Conservation (phyloP, 2,888 invertebrate species). For the Pristionchus arcanus region DNA sequence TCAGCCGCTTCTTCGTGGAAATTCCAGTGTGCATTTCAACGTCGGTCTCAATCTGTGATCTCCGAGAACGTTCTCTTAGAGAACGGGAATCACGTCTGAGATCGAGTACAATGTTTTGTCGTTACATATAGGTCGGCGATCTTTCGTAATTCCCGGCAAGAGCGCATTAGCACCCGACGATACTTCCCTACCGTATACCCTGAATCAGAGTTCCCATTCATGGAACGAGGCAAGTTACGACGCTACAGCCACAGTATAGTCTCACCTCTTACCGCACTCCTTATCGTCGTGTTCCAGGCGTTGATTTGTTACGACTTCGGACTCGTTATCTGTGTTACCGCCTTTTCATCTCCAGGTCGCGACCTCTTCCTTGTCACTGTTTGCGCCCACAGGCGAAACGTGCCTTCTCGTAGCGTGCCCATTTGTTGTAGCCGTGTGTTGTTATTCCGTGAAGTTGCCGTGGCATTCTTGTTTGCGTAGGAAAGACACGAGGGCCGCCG, state of each 20-base stretch:
- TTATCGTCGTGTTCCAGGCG: neutral
- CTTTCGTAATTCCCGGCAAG: neutral
- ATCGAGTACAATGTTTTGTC: neutral
- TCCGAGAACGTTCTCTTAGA: neutral
- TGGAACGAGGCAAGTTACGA: neutral
- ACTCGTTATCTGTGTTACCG: neutral
- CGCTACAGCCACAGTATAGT: neutral
- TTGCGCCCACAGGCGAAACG: neutral
- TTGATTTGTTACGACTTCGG: neutral
- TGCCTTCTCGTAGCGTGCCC: neutral
- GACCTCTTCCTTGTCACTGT: neutral
- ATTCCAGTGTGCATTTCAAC: neutral
- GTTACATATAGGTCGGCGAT: too few relatives aligned
- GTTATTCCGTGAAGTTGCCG: neutral
- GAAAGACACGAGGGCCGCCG: neutral
- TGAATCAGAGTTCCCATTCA: neutral
- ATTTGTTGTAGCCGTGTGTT: neutral
- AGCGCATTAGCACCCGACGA: neutral
- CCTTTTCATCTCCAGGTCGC: neutral
- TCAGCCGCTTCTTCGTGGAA: neutral
- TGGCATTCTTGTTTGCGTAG: slow-evolving; percentile 17
- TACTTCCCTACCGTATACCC: neutral
- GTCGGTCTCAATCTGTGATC: neutral
- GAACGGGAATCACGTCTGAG: neutral
- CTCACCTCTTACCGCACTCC: neutral